phyloP scores from a whole-genome alignment of 2,888 invertebrate species.

The Pristionchus japonicus region DNA sequence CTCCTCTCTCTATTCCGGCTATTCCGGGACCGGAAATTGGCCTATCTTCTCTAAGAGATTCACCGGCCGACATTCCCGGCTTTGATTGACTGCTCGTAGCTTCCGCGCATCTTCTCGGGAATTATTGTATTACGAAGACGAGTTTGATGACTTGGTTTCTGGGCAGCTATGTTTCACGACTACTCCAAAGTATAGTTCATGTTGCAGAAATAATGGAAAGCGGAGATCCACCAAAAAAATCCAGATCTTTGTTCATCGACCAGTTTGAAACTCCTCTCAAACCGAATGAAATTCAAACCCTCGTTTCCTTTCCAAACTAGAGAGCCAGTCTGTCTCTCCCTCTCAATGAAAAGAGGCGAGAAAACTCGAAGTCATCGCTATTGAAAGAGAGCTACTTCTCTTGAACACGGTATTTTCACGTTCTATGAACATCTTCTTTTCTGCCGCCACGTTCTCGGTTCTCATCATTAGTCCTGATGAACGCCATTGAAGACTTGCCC shows the following conservation, averaged over 20 bases:
- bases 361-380: neutral
- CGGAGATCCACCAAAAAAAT: no score
- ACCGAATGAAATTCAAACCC: neutral
- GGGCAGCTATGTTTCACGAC: no score
- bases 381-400: neutral
- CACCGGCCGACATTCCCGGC: neutral
- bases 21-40: conserved; percentile 24
- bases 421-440: neutral
- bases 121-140: neutral
- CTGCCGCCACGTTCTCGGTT: neutral
- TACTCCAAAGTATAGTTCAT: no score
- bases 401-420: neutral
- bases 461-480: no score
- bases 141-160: no score
- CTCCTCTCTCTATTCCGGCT: neutral
- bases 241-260: neutral
- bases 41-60: neutral
- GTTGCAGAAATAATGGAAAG: no score
- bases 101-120: neutral
- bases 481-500: no score
- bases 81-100: neutral
- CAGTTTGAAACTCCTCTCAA: neutral
- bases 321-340: neutral
- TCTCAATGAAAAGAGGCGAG: neutral
- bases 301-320: neutral